Evolutionary conservation across 2,113 vertebrate species (phyloP).

Genomic region (Zapornia atra): DNA sequence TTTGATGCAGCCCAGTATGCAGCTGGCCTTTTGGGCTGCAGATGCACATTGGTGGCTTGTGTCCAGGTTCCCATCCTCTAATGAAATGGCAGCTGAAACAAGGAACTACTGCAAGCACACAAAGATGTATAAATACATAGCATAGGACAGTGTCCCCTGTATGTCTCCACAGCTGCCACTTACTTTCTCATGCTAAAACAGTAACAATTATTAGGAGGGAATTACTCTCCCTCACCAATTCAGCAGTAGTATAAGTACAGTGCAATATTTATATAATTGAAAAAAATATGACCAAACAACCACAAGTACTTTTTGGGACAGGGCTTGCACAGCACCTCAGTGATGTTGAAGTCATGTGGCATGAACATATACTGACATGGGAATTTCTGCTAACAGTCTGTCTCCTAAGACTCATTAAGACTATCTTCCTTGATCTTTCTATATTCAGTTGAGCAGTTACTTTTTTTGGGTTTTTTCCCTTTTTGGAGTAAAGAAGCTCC

Average conservation of each 20-base stretch:
- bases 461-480: neutral
- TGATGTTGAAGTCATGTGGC: neutral
- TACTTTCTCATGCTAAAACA: neutral
- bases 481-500: neutral
- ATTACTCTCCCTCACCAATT: neutral
- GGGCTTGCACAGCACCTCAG: neutral
- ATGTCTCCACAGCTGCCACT: neutral
- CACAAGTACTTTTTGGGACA: neutral
- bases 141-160: neutral
- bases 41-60: too few relatives aligned
- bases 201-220: neutral
- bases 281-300: neutral
- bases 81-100: neutral
- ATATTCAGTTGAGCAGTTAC: neutral
- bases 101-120: neutral
- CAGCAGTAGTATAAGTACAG: neutral
- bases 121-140: neutral
- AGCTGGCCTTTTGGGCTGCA: too few relatives aligned
- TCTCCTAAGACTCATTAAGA: neutral
- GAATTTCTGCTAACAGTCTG: neutral
- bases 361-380: rapidly evolving
- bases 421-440: neutral
- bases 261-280: neutral
- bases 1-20: too few relatives aligned
- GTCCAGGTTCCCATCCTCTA: too few relatives aligned